These are phyloP conservation scores for Cochlearius cochlearius DNA, from an alignment of 2,113 vertebrate genomes.

Conservation along the genomic window DNA sequence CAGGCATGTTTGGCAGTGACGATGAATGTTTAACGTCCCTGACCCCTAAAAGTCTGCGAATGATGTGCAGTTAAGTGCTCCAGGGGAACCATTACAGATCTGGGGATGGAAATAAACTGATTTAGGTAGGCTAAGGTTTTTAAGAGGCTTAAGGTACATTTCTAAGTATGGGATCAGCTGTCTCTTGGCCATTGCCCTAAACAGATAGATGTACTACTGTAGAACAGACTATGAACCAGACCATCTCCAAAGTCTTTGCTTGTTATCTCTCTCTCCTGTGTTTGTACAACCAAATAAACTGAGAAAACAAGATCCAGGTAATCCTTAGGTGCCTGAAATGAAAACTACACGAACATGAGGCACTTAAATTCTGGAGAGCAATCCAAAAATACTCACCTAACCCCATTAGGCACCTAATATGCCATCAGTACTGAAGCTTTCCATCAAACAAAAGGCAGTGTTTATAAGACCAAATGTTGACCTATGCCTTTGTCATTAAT, in stretches of 20 bases:
- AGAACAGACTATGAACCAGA: not conserved
- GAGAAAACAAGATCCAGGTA: not conserved
- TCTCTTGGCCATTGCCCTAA: not conserved
- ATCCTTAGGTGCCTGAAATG: not conserved
- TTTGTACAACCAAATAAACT: not conserved
- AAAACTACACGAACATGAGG: not conserved
- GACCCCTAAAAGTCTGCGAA: not conserved
- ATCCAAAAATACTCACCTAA: not conserved
- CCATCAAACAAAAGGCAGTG: not conserved
- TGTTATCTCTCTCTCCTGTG: not conserved
- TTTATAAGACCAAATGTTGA: not conserved
- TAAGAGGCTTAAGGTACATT: not conserved
- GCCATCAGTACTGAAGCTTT: not conserved
- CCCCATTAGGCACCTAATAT: not conserved
- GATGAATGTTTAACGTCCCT: not conserved
- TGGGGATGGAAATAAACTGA: not conserved
- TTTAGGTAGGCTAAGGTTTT: not conserved
- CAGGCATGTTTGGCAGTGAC: not conserved
- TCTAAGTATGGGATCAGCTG: not conserved
- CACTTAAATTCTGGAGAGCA: not conserved
- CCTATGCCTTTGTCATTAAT: not conserved
- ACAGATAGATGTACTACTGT: not conserved
- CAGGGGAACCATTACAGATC: not conserved
- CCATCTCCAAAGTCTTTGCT: not conserved
- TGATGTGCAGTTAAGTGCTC: not conserved